Evolutionary conservation across 2,797 vertebrate genomes (phyloP).

Genomic region (Huso huso): DNA sequence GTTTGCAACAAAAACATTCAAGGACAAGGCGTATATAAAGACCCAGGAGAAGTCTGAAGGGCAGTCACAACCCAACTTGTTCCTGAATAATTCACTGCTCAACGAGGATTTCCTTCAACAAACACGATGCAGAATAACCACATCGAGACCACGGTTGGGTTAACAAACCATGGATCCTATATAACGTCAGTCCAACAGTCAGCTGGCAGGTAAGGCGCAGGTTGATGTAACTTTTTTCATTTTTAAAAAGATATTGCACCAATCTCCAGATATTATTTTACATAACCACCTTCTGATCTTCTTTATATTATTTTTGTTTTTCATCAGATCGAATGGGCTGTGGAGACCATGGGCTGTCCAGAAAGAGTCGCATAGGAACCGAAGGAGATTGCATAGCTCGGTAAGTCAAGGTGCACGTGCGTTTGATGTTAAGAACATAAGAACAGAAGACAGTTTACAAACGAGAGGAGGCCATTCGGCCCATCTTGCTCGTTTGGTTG

Average conservation of each 20-base stretch:
- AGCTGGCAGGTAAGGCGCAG: conserved; percentile 12
- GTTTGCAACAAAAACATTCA: conserved; percentile 20
- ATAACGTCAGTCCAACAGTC: conserved; percentile 4
- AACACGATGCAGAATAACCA: conserved; percentile 35
- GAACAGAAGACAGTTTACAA: too few relatives aligned
- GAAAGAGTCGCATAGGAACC: background rate
- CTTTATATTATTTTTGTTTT: background rate
- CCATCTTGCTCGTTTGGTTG: too few relatives aligned
- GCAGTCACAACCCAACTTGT: conserved; percentile 18
- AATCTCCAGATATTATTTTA: too few relatives aligned
- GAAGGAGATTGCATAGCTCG: background rate
- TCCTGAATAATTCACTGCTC: conserved; percentile 15
- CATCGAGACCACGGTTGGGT: conserved; percentile 22
- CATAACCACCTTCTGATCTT: too few relatives aligned
- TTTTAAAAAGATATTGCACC: background rate
- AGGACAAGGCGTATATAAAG: conserved; percentile 40
- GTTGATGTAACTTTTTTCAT: background rate
- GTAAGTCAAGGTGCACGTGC: conserved; percentile 23
- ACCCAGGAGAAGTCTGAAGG: background rate
- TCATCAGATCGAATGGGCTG: conserved; percentile 9
- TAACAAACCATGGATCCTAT: conserved; percentile 16
- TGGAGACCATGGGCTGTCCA: conserved; percentile 56
- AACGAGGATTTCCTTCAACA: conserved; percentile 6
- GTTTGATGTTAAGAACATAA: background rate
- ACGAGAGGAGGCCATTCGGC: too few relatives aligned